phyloP scores from a whole-genome alignment of 2,888 invertebrate genomes.

The Sarcophaga subvicina region DNA sequence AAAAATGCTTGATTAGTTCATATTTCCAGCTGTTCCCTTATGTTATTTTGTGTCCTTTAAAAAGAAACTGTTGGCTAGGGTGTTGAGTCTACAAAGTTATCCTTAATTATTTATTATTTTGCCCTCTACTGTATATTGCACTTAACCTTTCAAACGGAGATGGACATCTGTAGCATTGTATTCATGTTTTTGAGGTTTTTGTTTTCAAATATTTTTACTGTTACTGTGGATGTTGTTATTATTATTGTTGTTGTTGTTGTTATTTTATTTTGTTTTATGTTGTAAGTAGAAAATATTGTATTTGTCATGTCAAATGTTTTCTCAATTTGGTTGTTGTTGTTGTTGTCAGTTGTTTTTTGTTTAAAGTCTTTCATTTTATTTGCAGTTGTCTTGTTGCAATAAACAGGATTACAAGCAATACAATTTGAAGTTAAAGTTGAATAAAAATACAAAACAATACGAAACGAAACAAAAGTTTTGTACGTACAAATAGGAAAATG shows the following conservation, averaged over 20 bases:
- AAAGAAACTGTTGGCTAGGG: background rate
- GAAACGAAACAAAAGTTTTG: background rate
- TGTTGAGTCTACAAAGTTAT: background rate
- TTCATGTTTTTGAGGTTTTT: conserved; percentile 53
- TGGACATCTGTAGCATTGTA: conserved; percentile 45
- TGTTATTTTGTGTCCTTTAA: background rate
- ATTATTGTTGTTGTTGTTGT: conserved; percentile 1
- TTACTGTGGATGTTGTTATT: background rate
- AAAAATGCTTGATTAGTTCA: too few relatives aligned
- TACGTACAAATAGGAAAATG: too few relatives aligned
- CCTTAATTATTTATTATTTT: background rate
- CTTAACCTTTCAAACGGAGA: conserved; percentile 34
- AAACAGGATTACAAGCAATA: conserved; percentile 48
- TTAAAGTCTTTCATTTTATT: conserved; percentile 20
- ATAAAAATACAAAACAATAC: background rate
- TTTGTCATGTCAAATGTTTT: conserved; percentile 61
- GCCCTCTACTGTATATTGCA: background rate
- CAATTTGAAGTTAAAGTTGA: conserved; percentile 10
- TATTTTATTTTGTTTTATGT: conserved; percentile 34
- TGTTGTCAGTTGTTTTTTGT: conserved; percentile 26
- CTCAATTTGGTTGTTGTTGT: too few relatives aligned
- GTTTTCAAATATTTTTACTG: conserved; percentile 13
- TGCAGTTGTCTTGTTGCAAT: conserved; percentile 47
- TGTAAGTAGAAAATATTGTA: conserved; percentile 62
- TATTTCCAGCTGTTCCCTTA: too few relatives aligned